Percentiles rank a stretch among this genome's conserved stretches.
phyloP scores from a whole-genome alignment of 2,888 invertebrate genomes.

The Mimas tiliae region DNA sequence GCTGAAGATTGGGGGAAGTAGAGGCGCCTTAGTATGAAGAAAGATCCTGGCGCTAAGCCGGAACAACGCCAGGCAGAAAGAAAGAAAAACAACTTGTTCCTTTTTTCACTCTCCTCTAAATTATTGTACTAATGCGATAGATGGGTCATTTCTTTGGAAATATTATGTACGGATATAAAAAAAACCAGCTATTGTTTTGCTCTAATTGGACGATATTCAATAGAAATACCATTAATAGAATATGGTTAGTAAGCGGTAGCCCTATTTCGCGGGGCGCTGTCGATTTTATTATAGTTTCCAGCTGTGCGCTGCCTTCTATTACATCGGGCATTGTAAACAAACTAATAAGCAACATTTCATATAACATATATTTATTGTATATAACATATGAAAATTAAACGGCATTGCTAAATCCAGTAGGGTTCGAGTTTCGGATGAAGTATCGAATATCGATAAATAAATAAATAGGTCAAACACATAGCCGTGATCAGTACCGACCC shows the following conservation, averaged over 20 bases:
- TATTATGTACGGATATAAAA: too few relatives aligned
- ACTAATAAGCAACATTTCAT: constrained; percentile 1
- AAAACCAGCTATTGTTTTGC: too few relatives aligned
- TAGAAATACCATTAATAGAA: neutral
- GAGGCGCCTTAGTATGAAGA: too few relatives aligned
- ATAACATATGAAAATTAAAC: neutral
- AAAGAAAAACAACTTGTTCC: neutral
- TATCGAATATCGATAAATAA: neutral
- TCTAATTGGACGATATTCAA: too few relatives aligned
- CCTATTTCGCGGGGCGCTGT: neutral
- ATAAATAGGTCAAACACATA: neutral
- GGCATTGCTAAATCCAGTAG: neutral
- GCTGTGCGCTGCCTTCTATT: constrained; percentile 13
- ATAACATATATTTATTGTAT: neutral
- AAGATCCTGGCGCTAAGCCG: too few relatives aligned
- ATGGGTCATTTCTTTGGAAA: too few relatives aligned
- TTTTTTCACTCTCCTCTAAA: too few relatives aligned
- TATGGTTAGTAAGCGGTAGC: neutral
- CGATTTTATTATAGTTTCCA: constrained; percentile 15
- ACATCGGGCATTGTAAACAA: constrained; percentile 8
- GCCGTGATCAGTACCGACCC: too few relatives aligned
- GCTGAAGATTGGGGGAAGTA: too few relatives aligned
- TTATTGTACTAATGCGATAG: too few relatives aligned
- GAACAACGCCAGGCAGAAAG: too few relatives aligned
- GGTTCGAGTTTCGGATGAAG: neutral